Percentiles rank a stretch among this genome's conserved stretches.
Conservation (phyloP, 2,797 vertebrate genomes). For the Chloroceryle inda region DNA sequence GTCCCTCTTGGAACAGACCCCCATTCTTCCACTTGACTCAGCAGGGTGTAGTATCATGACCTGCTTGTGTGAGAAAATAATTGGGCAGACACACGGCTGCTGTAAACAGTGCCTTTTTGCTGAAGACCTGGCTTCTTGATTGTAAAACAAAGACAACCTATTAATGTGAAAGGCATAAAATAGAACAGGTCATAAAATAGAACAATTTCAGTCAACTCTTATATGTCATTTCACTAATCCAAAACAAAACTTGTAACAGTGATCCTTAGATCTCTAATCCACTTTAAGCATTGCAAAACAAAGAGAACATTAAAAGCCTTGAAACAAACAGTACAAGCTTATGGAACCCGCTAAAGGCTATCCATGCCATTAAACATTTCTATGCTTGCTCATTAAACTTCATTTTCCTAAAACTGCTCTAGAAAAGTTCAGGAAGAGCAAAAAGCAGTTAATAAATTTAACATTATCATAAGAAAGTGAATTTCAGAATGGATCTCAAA, state of each 20-base stretch:
- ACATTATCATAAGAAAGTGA: neutral
- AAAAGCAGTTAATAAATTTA: conserved; percentile 13
- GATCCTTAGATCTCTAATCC: conserved; percentile 55
- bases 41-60: conserved; percentile 25
- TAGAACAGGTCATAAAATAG: neutral
- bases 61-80: conserved; percentile 13
- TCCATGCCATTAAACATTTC: neutral
- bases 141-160: conserved; percentile 13
- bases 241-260: conserved; percentile 56
- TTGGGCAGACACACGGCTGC: neutral
- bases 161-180: conserved; percentile 18
- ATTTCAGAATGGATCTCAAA: conserved; percentile 15
- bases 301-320: conserved; percentile 60
- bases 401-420: conserved; percentile 18
- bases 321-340: conserved; percentile 48
- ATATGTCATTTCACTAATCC: conserved; percentile 26
- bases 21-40: neutral
- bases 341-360: neutral
- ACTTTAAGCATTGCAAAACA: conserved; percentile 60
- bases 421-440: conserved; percentile 25
- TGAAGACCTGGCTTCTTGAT: conserved; percentile 31
- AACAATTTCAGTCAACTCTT: conserved; percentile 33
- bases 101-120: conserved; percentile 1
- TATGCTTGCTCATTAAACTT: conserved; percentile 30
- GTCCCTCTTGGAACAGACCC: neutral